Evolutionary conservation across 1,140 invertebrate species (phyloP), one percentile per base, ranked within the genome.

Genomic region (Mizuhopecten yessoensis): DNA sequence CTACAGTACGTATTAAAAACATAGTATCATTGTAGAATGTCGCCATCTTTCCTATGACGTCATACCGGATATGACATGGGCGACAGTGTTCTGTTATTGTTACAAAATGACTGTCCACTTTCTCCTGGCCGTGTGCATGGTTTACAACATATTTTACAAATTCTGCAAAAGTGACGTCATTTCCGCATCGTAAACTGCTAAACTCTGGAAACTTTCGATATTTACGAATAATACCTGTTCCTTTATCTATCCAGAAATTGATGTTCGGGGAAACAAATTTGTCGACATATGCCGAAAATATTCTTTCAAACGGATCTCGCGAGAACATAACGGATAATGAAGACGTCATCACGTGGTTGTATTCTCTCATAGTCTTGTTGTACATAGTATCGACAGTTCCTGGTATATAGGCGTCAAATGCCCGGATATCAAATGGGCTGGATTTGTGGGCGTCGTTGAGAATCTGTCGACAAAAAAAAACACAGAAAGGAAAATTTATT

Each of bases 141-240:
- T 94, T 89, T 23, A 96, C 93, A 34, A 95, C 93, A 88, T 95
- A 95, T 45, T 93, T 91, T 17, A 95, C 92, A 90, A 96, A 96
- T 86, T 96, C 95, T 34, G 91, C 49, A 91, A 96, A 96, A 29
- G 94, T 95, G 29, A 95, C 93, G 90, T 96, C 95, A 91, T 95
- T 93, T 2, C 95, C 95, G 90, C 95, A 96, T 17, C 90, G n/a
- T 36, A 93, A 89, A 33, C 93, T 94, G 9, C 57, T 75, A 29
- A 75, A 75, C 17, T 75, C 29, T n/a, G 57, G 23, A 29, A 75
- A n/a, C 2, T 75, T 11, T 75, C 57, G 57, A n/a, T 29, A 75
- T n/a, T 75, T 75, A n/a, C 57, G 57, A 29, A 75, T 29, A 29
- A 75, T 75, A 29, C 57, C 23, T n/a, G 57, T 75, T 29, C 57